Evolutionary conservation across 2,888 invertebrate genomes (phyloP), one percentile per base, ranked within the genome.

Genomic region (Perithous albicinctus): DNA sequence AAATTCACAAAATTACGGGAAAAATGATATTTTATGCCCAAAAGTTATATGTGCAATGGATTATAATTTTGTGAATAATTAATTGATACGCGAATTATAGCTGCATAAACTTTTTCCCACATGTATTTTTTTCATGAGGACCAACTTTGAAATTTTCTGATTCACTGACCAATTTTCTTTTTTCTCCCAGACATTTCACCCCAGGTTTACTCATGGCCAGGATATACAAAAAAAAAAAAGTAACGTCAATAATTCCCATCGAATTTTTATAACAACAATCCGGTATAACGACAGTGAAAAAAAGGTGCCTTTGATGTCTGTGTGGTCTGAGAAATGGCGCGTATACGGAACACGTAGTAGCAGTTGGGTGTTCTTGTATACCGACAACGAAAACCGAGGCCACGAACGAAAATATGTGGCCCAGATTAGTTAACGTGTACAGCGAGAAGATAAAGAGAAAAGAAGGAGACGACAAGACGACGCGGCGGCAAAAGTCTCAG

Each of bases 361-460:
- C 56, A 56, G 56, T 38, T 51, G 63, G 73, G 26, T 73, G n/a
- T 56, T 67, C 26, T 61, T n/a, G 29, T 43, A 15, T 15, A 77
- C 51, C 48, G 61, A 61, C 59, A 67, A 67, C 51, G 73, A 78
- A 46, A 61, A 51, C 51, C 78, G 72, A 78, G 78, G 70, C 73
- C 70, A 56, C 61, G 38, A 82, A 78, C 82, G 56, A 82, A 82
- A 80, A 82, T 82, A 79, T 78, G 83, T 81, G 83, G 83, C 83
- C 80, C 75, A 83, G 81, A 83, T 83, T 64, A 81, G 78, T 84
- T 46, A 80, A 74, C 72, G 63, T 66, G 76, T 61, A 75, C 23
- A 43, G 23, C 29, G 41, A 67, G 41, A 41, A 32, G 63, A 64
- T 64, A 61, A 79, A 79, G 66, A 76, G 59, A 70, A 20, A 23